phyloP scores from a whole-genome alignment of 2,797 vertebrate species.

The Syngnathus acus region DNA sequence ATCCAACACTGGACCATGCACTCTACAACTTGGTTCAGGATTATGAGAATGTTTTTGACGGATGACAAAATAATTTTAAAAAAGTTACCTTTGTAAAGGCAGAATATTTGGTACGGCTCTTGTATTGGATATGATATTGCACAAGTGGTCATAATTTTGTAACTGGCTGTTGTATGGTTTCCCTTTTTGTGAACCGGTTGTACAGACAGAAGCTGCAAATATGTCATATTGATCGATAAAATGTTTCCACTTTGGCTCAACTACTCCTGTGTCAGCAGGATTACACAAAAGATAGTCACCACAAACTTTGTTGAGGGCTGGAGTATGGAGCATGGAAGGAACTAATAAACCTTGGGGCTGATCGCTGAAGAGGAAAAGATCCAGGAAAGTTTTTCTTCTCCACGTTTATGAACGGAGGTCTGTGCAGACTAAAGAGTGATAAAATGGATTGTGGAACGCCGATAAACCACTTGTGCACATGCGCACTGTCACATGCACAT shows the following conservation, averaged over 20 bases:
- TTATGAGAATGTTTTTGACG: background rate
- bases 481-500: no score
- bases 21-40: background rate
- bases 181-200: background rate
- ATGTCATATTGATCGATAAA: conserved; percentile 1
- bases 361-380: background rate
- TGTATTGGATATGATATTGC: background rate
- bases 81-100: no score
- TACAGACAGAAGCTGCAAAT: background rate
- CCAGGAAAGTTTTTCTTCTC: background rate
- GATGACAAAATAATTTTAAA: background rate
- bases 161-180: background rate
- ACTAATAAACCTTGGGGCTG: background rate
- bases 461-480: no score
- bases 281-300: background rate
- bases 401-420: background rate
- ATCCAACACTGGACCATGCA: conserved; percentile 33
- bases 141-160: background rate
- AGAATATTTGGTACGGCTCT: no score
- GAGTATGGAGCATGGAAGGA: background rate
- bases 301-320: background rate
- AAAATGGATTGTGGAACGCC: background rate
- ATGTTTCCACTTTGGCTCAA: background rate
- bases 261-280: conserved; percentile 1
- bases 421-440: background rate